Evolutionary conservation across 2,113 vertebrate species (phyloP).

Genomic region (Colinus virginianus): DNA sequence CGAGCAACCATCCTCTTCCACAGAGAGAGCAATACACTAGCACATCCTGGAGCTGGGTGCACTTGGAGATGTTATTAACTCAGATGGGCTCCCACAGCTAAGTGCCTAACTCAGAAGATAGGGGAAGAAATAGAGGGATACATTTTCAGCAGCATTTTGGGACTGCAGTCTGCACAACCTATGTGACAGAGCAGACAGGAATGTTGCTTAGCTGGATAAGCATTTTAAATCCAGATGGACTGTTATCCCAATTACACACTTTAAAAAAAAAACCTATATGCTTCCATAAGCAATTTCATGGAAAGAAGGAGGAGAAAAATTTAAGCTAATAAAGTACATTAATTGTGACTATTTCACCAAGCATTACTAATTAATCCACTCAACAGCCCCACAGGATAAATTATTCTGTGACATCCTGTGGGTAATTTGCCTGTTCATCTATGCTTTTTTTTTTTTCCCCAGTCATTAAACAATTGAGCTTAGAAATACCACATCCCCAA

Average conservation of each 20-base stretch:
- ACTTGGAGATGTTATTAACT: rapidly evolving
- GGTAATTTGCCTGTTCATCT: not conserved
- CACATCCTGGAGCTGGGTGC: not conserved
- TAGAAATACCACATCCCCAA: not conserved
- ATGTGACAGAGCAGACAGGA: not conserved
- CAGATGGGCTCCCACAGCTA: rapidly evolving
- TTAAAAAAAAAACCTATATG: not conserved
- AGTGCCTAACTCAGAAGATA: rapidly evolving
- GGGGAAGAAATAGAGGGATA: not conserved
- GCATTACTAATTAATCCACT: slow-evolving; percentile 51
- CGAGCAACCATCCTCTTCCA: not conserved
- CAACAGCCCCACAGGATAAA: not conserved
- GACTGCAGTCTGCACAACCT: rapidly evolving
- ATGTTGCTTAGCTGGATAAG: not conserved
- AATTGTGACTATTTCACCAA: slow-evolving; percentile 30
- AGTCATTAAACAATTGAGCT: not conserved
- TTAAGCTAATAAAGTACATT: slow-evolving; percentile 1
- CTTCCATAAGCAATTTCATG: not conserved
- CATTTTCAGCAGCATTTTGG: not conserved
- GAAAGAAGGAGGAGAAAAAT: not conserved
- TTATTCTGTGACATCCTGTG: not conserved
- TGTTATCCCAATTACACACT: not conserved
- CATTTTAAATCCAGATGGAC: not conserved
- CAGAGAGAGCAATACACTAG: rapidly evolving
- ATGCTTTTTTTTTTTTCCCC: not conserved